Conservation (phyloP, 1,140 invertebrate species). For the Drosophila sechellia region DNA sequence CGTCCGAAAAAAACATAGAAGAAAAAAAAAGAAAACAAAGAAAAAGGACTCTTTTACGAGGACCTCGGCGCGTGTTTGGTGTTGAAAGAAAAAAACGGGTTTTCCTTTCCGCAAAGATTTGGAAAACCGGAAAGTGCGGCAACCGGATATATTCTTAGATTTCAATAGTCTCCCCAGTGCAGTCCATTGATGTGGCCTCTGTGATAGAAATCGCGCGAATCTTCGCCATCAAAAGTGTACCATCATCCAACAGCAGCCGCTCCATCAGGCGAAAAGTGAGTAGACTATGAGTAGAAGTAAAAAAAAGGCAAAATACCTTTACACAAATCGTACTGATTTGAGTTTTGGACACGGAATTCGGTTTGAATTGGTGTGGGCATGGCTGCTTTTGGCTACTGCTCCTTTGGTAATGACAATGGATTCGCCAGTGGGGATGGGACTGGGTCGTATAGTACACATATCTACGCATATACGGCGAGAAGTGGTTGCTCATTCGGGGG, state of each 20-base stretch:
- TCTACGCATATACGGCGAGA: slow-evolving; percentile 4
- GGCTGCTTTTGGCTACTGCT: not conserved
- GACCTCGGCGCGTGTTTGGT: slow-evolving; percentile 27
- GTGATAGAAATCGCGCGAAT: slow-evolving; percentile 39
- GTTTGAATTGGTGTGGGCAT: not conserved
- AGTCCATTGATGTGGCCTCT: slow-evolving; percentile 34
- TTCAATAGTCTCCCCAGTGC: not conserved
- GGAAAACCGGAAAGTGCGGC: not conserved
- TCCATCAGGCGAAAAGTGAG: slow-evolving; percentile 19
- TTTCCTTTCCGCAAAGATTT: not conserved
- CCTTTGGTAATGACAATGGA: slow-evolving; percentile 14
- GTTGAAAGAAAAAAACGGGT: not conserved
- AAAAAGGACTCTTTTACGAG: not conserved
- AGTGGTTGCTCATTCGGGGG: slow-evolving; percentile 26
- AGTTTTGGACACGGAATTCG: not conserved
- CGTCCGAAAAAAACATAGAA: not conserved
- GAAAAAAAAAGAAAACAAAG: not conserved
- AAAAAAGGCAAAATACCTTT: not conserved
- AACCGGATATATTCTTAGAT: not conserved
- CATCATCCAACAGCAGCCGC: not conserved
- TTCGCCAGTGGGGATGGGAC: not conserved
- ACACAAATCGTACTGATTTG: slow-evolving; percentile 1
- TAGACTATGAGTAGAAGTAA: not conserved
- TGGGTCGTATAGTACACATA: not conserved
- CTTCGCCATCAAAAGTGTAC: not conserved